Evolutionary conservation across 92 coral and sea anemone species (phyloP).

Genomic region (Heliopora coerulea): DNA sequence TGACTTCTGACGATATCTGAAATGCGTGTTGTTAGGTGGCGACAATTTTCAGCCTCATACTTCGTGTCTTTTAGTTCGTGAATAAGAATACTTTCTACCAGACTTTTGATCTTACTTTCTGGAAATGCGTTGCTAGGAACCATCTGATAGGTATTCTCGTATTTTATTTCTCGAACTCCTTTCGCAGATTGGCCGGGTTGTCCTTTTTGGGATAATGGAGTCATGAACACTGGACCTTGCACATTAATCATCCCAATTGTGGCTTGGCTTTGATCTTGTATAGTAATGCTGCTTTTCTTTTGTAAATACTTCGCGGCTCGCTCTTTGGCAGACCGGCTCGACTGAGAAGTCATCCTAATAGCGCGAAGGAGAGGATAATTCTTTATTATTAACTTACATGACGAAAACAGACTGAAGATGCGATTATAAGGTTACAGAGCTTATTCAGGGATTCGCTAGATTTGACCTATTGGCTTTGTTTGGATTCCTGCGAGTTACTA

Average conservation of each 20-base stretch:
- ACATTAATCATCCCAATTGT: slow-evolving; percentile 24
- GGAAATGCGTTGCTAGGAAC: slow-evolving; percentile 77
- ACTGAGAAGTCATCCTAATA: slow-evolving; percentile 5
- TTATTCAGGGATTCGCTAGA: slow-evolving; percentile 15
- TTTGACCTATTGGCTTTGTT: slow-evolving; percentile 28
- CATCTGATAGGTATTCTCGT: slow-evolving; percentile 81
- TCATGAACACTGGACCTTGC: slow-evolving; percentile 39
- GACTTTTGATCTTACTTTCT: slow-evolving; percentile 55
- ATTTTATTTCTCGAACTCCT: slow-evolving; percentile 43
- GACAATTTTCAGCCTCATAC: slow-evolving; percentile 82
- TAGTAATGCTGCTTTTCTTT: slow-evolving; percentile 7
- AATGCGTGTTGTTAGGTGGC: slow-evolving; percentile 77
- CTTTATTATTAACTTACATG: not conserved
- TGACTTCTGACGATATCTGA: slow-evolving; percentile 75
- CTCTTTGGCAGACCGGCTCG: slow-evolving; percentile 27
- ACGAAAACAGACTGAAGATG: slow-evolving; percentile 8
- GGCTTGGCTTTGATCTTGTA: slow-evolving; percentile 1
- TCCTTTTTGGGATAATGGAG: slow-evolving; percentile 28
- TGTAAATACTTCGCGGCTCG: slow-evolving; percentile 2
- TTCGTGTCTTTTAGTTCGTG: slow-evolving; percentile 67
- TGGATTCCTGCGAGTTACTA: slow-evolving; percentile 18
- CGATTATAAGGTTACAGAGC: slow-evolving; percentile 37
- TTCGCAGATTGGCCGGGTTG: slow-evolving; percentile 10
- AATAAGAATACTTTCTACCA: slow-evolving; percentile 69
- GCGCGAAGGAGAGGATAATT: not conserved